phyloP scores from a whole-genome alignment of 2,797 vertebrate genomes.

The Poeciliopsis gracilis region DNA sequence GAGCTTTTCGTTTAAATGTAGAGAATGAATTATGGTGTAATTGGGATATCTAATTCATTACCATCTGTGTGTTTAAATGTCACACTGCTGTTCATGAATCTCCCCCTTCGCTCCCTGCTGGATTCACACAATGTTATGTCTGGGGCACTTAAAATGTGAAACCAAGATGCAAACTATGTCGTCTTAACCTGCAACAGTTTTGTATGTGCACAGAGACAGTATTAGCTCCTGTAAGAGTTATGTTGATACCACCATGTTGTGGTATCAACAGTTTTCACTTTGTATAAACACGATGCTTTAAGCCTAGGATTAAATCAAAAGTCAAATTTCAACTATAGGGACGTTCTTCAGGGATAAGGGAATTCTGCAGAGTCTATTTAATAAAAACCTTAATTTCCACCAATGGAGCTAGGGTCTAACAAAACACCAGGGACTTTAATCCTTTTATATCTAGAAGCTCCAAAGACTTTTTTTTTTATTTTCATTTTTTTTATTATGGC shows the following conservation, averaged over 20 bases:
- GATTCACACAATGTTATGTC: slow-evolving; percentile 17
- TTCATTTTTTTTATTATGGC: neutral
- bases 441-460: neutral
- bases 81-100: slow-evolving; percentile 6
- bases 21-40: slow-evolving; percentile 9
- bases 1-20: neutral
- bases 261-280: slow-evolving; percentile 5
- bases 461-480: neutral
- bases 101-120: slow-evolving; percentile 20
- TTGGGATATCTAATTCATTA: slow-evolving; percentile 16
- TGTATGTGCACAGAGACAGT: slow-evolving; percentile 23
- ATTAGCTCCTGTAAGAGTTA: slow-evolving; percentile 6
- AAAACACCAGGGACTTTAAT: neutral
- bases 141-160: slow-evolving; percentile 18
- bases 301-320: neutral
- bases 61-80: slow-evolving; percentile 21
- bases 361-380: neutral
- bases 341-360: neutral
- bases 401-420: neutral
- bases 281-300: neutral
- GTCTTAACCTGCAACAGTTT: slow-evolving; percentile 24
- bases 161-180: slow-evolving; percentile 24
- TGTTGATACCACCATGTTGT: neutral
- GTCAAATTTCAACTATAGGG: neutral
- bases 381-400: slow-evolving; percentile 5